Conservation (phyloP, 1,140 invertebrate species). For the Drosophila kikkawai region DNA sequence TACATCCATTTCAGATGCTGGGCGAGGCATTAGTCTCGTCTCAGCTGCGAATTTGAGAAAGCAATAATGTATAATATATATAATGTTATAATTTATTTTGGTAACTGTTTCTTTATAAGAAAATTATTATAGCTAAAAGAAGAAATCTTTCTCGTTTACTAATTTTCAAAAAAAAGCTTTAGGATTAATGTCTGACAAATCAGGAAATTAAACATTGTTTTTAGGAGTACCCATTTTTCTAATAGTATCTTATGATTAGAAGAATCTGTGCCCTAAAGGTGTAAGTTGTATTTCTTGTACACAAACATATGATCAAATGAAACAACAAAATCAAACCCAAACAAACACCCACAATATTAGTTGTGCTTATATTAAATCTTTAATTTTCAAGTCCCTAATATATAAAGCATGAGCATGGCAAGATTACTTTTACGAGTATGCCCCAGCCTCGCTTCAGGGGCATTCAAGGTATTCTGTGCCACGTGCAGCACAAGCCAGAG, state of each 20-base stretch:
- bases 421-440: constrained; percentile 6
- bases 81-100: background rate
- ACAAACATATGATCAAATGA: no score
- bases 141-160: no score
- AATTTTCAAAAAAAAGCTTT: no score
- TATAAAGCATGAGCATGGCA: constrained; percentile 8
- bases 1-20: constrained; percentile 18
- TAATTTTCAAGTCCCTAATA: background rate
- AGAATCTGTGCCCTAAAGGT: no score
- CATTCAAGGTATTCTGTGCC: constrained; percentile 19
- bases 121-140: no score
- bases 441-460: constrained; percentile 1
- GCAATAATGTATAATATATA: background rate
- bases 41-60: no score
- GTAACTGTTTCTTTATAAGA: background rate
- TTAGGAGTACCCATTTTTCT: no score
- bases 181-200: no score
- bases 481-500: constrained; percentile 12
- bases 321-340: background rate
- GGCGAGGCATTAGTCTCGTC: background rate
- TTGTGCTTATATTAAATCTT: constrained; percentile 5
- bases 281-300: no score
- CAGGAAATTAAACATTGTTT: no score
- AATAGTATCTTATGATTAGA: no score
- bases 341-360: background rate